Conservation (phyloP, 2,888 invertebrate genomes). For the Scaptomyza flava region DNA sequence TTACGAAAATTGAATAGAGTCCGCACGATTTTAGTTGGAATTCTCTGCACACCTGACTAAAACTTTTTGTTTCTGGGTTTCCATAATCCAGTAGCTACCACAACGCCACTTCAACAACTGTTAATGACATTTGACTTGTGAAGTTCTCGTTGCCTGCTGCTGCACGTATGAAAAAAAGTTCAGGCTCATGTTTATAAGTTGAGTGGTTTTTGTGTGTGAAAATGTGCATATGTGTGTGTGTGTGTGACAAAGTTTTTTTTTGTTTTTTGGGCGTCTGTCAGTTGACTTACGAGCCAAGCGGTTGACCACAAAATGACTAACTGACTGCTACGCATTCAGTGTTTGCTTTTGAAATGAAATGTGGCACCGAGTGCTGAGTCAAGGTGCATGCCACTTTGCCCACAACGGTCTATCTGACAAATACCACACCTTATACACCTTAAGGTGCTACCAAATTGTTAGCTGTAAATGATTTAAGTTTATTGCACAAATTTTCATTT, state of each 20-base stretch:
- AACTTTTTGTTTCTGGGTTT: background rate
- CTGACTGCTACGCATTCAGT: constrained; percentile 30
- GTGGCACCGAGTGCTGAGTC: constrained; percentile 15
- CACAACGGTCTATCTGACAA: constrained; percentile 9
- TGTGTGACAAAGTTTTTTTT: constrained; percentile 26
- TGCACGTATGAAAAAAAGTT: constrained; percentile 22
- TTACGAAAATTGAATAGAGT: background rate
- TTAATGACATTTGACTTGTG: constrained; percentile 44
- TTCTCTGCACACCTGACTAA: constrained; percentile 22
- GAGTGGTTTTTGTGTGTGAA: background rate
- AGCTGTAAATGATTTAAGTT: constrained; percentile 4
- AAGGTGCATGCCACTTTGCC: constrained; percentile 24
- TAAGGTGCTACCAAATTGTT: background rate
- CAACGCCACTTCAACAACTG: constrained; percentile 27
- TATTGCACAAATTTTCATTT: background rate
- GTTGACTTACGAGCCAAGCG: constrained; percentile 49
- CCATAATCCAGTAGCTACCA: constrained; percentile 29
- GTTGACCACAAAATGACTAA: constrained; percentile 60
- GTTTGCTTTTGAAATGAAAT: constrained; percentile 27
- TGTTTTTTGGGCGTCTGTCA: constrained; percentile 31
- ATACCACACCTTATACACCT: background rate
- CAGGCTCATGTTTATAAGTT: constrained; percentile 19
- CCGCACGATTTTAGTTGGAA: background rate
- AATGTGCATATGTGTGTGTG: background rate
- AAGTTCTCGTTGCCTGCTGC: constrained; percentile 9